These are phyloP conservation scores for Ormyrus thymus DNA, from an alignment of 2,888 invertebrate species.

Conservation along the genomic window DNA sequence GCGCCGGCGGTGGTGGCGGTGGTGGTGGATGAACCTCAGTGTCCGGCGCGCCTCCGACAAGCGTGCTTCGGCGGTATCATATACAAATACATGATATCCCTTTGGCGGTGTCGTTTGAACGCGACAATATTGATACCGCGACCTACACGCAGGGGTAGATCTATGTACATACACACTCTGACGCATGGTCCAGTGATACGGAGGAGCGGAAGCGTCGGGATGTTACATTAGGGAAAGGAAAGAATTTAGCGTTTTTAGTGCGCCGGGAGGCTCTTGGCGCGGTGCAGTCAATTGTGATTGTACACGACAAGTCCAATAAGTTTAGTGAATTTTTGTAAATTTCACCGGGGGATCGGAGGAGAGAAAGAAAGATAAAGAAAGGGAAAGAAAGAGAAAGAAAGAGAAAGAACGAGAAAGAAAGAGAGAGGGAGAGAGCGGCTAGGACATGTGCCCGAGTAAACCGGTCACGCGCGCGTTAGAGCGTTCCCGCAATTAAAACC, in stretches of 20 bases:
- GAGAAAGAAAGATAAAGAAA: too few relatives aligned
- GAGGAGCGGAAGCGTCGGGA: background rate
- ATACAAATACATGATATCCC: conserved; percentile 55
- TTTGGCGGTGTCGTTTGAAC: conserved; percentile 59
- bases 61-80: conserved; percentile 71
- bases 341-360: background rate
- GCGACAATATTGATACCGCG: conserved; percentile 49
- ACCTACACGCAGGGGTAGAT: background rate
- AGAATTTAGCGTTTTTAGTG: background rate
- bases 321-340: conserved; percentile 28
- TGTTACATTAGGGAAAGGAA: background rate
- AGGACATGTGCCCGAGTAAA: conserved; percentile 31
- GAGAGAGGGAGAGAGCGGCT: too few relatives aligned
- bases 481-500: background rate
- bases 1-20: conserved; percentile 58
- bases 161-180: background rate
- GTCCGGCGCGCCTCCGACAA: conserved; percentile 75
- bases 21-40: conserved; percentile 75
- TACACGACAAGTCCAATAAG: conserved; percentile 6
- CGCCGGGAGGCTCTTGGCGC: background rate
- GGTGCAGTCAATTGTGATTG: conserved; percentile 29
- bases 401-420: too few relatives aligned
- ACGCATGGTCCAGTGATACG: conserved; percentile 17
- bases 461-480: background rate
- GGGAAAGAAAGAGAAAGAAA: too few relatives aligned